Conservation (phyloP, 2,113 vertebrate species). For the Tor tambroides region DNA sequence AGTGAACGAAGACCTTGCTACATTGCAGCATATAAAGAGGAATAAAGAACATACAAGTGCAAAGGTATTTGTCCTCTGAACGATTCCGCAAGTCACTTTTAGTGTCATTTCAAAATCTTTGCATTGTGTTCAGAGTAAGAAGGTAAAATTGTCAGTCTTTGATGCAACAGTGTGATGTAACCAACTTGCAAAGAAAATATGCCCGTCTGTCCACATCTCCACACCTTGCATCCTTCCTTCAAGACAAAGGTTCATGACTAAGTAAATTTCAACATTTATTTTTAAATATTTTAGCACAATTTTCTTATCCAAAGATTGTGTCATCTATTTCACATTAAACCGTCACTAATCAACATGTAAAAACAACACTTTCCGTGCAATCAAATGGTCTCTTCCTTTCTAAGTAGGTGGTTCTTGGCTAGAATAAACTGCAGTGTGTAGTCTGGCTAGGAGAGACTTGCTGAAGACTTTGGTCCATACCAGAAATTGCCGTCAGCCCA, state of each 20-base stretch:
- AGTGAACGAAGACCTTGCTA: neutral
- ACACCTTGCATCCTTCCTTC: neutral
- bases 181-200: neutral
- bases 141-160: neutral
- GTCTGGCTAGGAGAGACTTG: neutral
- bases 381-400: neutral
- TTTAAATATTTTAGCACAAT: neutral
- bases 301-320: too few relatives aligned
- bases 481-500: neutral
- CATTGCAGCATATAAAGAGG: neutral
- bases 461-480: neutral
- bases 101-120: neutral
- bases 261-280: neutral
- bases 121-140: neutral
- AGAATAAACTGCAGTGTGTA: neutral
- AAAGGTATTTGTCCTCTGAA: neutral
- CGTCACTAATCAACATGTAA: too few relatives aligned
- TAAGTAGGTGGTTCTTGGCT: neutral
- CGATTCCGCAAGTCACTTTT: neutral
- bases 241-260: neutral
- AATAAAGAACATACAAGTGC: neutral
- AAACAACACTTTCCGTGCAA: too few relatives aligned
- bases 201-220: too few relatives aligned
- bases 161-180: constrained; percentile 5
- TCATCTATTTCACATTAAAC: too few relatives aligned